Conservation (phyloP, 2,113 vertebrate genomes). For the Eonycteris spelaea region DNA sequence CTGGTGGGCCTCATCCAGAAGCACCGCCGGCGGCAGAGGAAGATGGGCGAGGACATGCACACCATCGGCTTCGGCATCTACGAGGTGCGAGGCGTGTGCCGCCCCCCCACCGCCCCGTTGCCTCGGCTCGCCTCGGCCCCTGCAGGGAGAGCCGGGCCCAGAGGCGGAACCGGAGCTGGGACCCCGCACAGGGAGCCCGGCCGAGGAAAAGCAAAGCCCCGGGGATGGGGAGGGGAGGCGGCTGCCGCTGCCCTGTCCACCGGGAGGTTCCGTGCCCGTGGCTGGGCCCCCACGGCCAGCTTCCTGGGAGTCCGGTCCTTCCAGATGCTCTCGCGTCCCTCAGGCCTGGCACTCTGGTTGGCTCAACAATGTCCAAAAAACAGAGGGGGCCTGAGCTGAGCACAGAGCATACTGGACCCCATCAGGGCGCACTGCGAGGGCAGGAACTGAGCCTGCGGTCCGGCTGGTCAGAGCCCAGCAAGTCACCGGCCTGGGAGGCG, state of each 20-base stretch:
- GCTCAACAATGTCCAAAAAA: not conserved
- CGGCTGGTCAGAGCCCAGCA: not conserved
- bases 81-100: slow-evolving; percentile 80
- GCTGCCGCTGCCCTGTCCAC: not conserved
- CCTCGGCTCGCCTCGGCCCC: not conserved
- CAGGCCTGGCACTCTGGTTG: not conserved
- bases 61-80: slow-evolving; percentile 96
- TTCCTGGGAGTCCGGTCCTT: not conserved
- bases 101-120: not conserved
- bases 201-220: not conserved
- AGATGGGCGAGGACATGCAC: slow-evolving; percentile 95
- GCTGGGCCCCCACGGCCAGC: not conserved
- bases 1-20: slow-evolving; percentile 96
- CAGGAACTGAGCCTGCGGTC: not conserved
- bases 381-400: not conserved
- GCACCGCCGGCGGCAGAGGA: slow-evolving; percentile 90
- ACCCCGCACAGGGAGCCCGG: not conserved
- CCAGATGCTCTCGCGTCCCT: not conserved
- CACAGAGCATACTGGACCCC: not conserved
- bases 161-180: not conserved
- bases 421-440: not conserved
- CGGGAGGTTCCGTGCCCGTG: no score
- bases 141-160: not conserved
- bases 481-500: not conserved
- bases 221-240: not conserved